phyloP scores from a whole-genome alignment of 2,113 vertebrate genomes.

The Thymallus thymallus region DNA sequence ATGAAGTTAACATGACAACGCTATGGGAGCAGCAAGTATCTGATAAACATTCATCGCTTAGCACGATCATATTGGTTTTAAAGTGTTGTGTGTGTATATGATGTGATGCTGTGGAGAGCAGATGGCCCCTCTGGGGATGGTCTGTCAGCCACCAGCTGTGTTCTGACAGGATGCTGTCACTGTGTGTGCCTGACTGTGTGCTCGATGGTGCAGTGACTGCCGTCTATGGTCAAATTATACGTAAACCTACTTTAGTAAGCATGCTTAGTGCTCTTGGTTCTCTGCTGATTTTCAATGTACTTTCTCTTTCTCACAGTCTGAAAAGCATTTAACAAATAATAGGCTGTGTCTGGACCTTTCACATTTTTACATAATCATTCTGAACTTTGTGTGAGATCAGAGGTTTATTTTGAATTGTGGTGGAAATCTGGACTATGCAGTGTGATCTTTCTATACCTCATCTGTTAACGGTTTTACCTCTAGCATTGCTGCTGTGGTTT shows the following conservation, averaged over 20 bases:
- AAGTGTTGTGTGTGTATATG: conserved; percentile 6
- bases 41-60: background rate
- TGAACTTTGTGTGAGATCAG: no score
- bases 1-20: background rate
- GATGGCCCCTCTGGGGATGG: conserved; percentile 22
- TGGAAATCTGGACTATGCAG: no score
- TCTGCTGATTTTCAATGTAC: background rate
- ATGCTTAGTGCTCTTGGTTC: no score
- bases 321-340: no score
- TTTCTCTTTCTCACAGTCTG: no score
- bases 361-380: no score
- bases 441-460: no score
- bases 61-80: background rate
- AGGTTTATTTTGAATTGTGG: no score
- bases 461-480: no score
- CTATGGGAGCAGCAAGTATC: background rate
- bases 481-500: no score
- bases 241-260: background rate
- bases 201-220: no score
- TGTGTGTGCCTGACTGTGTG: background rate
- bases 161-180: conserved; percentile 38
- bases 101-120: conserved; percentile 34
- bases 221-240: background rate
- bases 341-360: background rate
- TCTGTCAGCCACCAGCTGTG: conserved; percentile 43